Percentiles rank a stretch among this genome's conserved stretches.
Evolutionary conservation across 1,140 invertebrate genomes (phyloP).

Genomic region (Halyomorpha halys): DNA sequence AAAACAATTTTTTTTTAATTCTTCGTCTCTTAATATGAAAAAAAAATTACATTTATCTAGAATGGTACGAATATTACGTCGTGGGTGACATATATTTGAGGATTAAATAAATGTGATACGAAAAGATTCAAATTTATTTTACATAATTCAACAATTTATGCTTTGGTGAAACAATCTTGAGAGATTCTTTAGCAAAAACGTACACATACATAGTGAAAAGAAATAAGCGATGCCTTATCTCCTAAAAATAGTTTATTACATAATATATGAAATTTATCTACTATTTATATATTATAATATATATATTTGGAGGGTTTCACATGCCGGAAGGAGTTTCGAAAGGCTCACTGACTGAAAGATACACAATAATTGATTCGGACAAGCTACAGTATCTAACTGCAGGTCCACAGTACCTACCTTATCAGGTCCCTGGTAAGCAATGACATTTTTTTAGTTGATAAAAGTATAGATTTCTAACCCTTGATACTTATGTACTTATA

Average conservation of each 20-base stretch:
- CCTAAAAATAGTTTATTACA: constrained; percentile 7
- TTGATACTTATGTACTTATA: too few species aligned
- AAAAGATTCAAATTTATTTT: not conserved
- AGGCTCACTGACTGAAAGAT: constrained; percentile 16
- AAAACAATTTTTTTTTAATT: too few species aligned
- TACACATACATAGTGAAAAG: constrained; percentile 12
- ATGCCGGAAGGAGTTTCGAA: constrained; percentile 15
- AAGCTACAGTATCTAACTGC: too few species aligned
- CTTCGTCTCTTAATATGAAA: too few species aligned
- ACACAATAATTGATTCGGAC: not conserved
- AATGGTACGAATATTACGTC: too few species aligned
- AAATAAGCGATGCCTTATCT: constrained; percentile 12
- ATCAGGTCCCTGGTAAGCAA: constrained; percentile 9
- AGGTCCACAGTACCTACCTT: not conserved
- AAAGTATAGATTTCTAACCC: too few species aligned
- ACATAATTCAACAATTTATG: constrained; percentile 12
- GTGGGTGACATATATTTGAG: not conserved
- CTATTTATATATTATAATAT: not conserved
- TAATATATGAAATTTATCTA: constrained; percentile 14
- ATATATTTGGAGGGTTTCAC: constrained; percentile 13
- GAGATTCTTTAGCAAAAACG: constrained; percentile 9
- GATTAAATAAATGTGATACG: not conserved
- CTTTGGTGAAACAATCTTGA: constrained; percentile 10
- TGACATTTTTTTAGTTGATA: too few species aligned
- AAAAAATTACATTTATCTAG: too few species aligned